These are phyloP conservation scores for Nomada goodeniana DNA, from an alignment of 2,888 invertebrate species.

Conservation along the genomic window DNA sequence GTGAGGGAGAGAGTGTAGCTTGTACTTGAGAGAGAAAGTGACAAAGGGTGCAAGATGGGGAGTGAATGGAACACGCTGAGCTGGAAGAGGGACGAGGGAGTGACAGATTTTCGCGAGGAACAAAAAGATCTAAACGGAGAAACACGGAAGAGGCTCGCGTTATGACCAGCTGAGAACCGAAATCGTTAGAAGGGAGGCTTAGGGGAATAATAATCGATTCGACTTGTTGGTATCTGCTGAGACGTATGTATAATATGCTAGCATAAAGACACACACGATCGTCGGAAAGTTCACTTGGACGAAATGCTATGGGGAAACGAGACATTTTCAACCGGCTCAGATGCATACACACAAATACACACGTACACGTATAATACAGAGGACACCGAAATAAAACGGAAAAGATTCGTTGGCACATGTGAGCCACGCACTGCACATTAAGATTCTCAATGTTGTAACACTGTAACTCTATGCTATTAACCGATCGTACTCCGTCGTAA, in stretches of 20 bases:
- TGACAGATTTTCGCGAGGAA: slow-evolving; percentile 11
- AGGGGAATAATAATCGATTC: slow-evolving; percentile 24
- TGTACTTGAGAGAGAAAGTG: slow-evolving; percentile 11
- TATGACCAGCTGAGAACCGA: slow-evolving; percentile 4
- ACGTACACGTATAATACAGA: slow-evolving; percentile 13
- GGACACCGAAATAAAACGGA: not conserved
- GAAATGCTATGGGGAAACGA: not conserved
- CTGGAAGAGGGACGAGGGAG: slow-evolving; percentile 22
- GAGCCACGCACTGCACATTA: slow-evolving; percentile 67
- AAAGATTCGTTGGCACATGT: slow-evolving; percentile 8
- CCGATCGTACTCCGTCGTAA: slow-evolving; percentile 80
- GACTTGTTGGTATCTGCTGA: slow-evolving; percentile 23
- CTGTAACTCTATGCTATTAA: slow-evolving; percentile 82
- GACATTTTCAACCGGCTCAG: slow-evolving; percentile 30
- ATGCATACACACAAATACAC: slow-evolving; percentile 10
- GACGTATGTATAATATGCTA: slow-evolving; percentile 41
- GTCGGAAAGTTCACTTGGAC: not conserved
- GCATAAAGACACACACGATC: slow-evolving; percentile 51
- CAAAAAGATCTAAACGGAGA: slow-evolving; percentile 16
- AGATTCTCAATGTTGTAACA: slow-evolving; percentile 83
- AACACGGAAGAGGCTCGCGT: slow-evolving; percentile 44
- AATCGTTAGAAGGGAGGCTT: not conserved
- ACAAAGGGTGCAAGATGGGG: not conserved
- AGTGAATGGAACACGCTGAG: slow-evolving; percentile 30
- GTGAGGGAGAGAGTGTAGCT: slow-evolving; percentile 39